Base-by-base conservation (phyloP, 2,888 invertebrate genomes). In the Matsumyia berberina region DNA sequence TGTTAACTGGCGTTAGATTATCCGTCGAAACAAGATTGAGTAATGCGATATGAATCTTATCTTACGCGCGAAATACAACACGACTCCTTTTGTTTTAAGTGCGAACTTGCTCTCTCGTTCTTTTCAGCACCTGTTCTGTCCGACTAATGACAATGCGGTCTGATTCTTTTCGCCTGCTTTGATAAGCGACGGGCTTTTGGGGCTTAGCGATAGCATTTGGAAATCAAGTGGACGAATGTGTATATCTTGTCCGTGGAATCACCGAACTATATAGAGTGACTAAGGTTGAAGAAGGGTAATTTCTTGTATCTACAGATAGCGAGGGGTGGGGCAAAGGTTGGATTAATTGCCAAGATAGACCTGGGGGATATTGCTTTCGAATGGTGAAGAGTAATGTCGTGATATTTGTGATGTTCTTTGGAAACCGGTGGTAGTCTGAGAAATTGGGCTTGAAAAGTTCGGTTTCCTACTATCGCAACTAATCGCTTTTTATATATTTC, bases 21-120 rank as follows among this genome's bases (percentile, higher is more conserved):
- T 74, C 74, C 55, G 55, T 46, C 19, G 46, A 49, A 24, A 64
- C 9, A 46, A 55, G 55, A 64, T 74, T 64, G 64, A 46, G 74
- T 64, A 64, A 29, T n/a, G n/a, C 17, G 72, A 72, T 72, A 60
- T 7, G 2, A 17, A 55, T 73, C 73, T 64, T 73, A 73, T 73
- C 73, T 5, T 15, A 9, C 7, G 1, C 39, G 49, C 72, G 39
- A 60, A 72, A 72, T 12, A 44, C 44, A 46, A 33, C 24, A 1
- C 9, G n/a, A 9, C 12, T n/a, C 29, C 44, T 64, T 29, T 55
- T 64, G 35, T 44, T 64, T 35, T 44, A 29, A 24, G 35, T 57
- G 35, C 0, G 1, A 24, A 24, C 2, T 12, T 37, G 12, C 33
- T 31, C n/a, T 39, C 24, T 39, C 8, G 11, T 19, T 60, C 19